Base-by-base conservation (phyloP, 2,797 vertebrate species). In the Lindbergichthys nudifrons region DNA sequence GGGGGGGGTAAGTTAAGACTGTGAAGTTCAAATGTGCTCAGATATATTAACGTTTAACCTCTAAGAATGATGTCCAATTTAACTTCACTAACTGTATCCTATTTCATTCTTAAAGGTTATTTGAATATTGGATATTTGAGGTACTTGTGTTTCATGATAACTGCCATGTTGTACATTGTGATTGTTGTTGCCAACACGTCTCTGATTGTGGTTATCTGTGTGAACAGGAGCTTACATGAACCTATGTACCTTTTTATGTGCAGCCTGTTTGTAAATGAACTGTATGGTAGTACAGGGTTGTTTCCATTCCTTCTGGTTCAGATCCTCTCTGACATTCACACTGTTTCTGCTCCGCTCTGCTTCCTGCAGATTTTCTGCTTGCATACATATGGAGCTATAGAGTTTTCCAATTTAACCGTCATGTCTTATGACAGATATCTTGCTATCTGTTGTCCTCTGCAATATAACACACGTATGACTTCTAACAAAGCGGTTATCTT, bases 261-360 rank as follows among this genome's bases (percentile, higher is more conserved):
- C 21, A 52, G 21, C 2, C 51, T 52, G 21, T 53, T 53, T 53
- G 51, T 30, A 30, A 53, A 53, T 53, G 51, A 30, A 30, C 51
- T 53, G 51, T 53, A 53, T 53, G 51, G 51, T 26, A 73, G 77
- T 52, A 42, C 75, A 18, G 79, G 61, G 1, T 21, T 84, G 16
- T 86, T 70, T n/a, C 84, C 81, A n/a, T 80, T 76, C 10, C 71
- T 86, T 53, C 51, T 53, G 23, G 23, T 53, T 53, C 51, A 53
- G 23, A 53, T 53, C 32, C 54, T 54, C 52, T 54, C 26, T 15
- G 21, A 90, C 45, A 10, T 47, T 0, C 30, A 32, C n/a, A n/a
- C n/a, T n/a, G n/a, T n/a, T n/a, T n/a, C n/a, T n/a, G n/a, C n/a
- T n/a, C n/a, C n/a, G n/a, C n/a, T n/a, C n/a, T n/a, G n/a, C n/a